Base-by-base conservation (phyloP, 2,113 vertebrate species). In the Gallinago jamesoni region DNA sequence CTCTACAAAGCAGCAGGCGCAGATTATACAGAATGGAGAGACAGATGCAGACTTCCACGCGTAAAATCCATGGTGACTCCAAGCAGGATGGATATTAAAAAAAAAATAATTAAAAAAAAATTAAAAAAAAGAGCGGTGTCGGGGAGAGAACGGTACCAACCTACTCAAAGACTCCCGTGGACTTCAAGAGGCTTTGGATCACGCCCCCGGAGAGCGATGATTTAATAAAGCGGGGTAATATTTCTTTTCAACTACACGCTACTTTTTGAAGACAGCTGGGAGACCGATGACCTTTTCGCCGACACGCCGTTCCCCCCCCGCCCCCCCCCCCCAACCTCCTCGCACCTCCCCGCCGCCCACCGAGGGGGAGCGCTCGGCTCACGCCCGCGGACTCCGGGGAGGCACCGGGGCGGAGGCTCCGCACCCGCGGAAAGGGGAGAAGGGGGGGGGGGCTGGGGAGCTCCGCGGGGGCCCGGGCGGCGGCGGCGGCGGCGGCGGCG, bases 11-110 rank as follows among this genome's bases (percentile, higher is more conserved):
- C 91, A 33, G 70, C 81, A 57, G 57, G 35, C 14, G 3, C 52
- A 21, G 89, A 78, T 78, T 35, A 63, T 7, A 59, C 52, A 52
- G 88, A 52, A 68, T 0, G 18, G 41, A 50, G 52, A 84, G 84
- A 73, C 89, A 60, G 95, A 89, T 92, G 95, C 87, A 48, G 89
- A 59, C 63, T 70, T 94, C 81, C 93, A 93, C 59, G 48, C 37
- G 14, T n/a, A 66, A 56, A 89, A 82, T 45, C 93, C 31, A 91
- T 39, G 35, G 74, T 23, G 91, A 66, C 59, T 92, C 52, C 77
- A 14, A 77, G 80, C 47, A 25, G 15, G 47, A 43, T 4, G 47
- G 80, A 12, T 81, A 53, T 45, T 76, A 30, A 37, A 30, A 33
- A 57, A 50, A 33, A 14, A 52, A 4, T n/a, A 11, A 25, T 52